These are phyloP conservation scores for Ophion ellenae DNA, from an alignment of 2,888 invertebrate species.

Conservation along the genomic window DNA sequence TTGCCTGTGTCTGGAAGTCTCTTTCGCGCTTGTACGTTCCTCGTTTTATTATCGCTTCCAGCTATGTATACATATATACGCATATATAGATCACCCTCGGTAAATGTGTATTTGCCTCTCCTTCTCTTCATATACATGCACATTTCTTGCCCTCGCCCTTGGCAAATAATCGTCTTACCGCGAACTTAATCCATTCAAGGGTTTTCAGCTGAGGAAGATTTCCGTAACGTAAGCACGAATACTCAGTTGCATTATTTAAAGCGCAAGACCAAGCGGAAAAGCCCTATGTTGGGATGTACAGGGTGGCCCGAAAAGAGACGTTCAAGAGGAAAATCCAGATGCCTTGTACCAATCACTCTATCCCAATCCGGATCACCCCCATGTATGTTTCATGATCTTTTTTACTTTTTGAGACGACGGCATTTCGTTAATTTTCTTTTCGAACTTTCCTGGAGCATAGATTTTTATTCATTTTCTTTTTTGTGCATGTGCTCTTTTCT, in stretches of 20 bases:
- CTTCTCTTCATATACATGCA: slow-evolving; percentile 14
- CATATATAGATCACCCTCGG: background rate
- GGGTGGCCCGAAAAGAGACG: background rate
- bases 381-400: background rate
- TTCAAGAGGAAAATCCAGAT: background rate
- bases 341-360: no score
- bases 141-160: slow-evolving; percentile 42
- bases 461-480: background rate
- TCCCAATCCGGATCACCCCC: no score
- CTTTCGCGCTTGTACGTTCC: slow-evolving; percentile 30
- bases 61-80: slow-evolving; percentile 6
- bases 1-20: slow-evolving; percentile 56
- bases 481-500: background rate
- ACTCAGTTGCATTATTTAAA: slow-evolving; percentile 60
- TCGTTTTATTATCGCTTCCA: slow-evolving; percentile 18
- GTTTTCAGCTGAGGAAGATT: slow-evolving; percentile 54
- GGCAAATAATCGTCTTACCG: slow-evolving; percentile 64
- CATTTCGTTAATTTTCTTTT: background rate
- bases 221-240: slow-evolving; percentile 62
- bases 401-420: background rate
- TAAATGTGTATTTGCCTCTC: background rate
- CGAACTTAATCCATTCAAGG: slow-evolving; percentile 64
- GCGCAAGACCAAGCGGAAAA: slow-evolving; percentile 45
- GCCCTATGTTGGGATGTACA: slow-evolving; percentile 31
- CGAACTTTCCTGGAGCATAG: background rate